phyloP scores from a whole-genome alignment of 2,888 invertebrate genomes.

The Cheilosia urbana region DNA sequence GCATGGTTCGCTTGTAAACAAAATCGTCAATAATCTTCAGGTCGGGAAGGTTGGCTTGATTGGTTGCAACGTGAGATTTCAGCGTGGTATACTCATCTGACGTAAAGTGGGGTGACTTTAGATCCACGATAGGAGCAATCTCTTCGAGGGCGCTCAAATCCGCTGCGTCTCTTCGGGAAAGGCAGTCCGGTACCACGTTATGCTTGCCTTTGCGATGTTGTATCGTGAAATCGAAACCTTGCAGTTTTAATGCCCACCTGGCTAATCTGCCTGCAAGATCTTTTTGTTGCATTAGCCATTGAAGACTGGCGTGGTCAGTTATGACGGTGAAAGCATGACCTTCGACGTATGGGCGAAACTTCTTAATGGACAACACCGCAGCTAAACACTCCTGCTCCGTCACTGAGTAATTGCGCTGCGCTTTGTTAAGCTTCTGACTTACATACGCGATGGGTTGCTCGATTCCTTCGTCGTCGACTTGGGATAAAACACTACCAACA shows the following conservation, averaged over 20 bases:
- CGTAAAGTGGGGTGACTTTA: conserved; percentile 45
- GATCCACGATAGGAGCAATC: conserved; percentile 33
- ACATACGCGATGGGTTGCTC: conserved; percentile 28
- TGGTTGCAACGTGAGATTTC: conserved; percentile 6
- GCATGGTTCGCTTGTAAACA: conserved; percentile 22
- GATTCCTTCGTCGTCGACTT: neutral
- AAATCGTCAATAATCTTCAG: conserved; percentile 54
- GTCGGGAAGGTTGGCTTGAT: conserved; percentile 48
- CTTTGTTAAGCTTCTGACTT: neutral
- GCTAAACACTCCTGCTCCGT: neutral
- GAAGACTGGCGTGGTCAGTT: conserved; percentile 77
- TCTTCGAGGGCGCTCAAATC: too few relatives aligned
- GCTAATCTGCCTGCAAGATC: conserved; percentile 77
- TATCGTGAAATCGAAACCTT: conserved; percentile 68
- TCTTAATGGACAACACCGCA: conserved; percentile 31
- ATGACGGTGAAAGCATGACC: conserved; percentile 48
- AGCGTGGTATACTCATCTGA: conserved; percentile 48
- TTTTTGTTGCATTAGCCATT: conserved; percentile 78
- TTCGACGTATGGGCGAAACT: conserved; percentile 61
- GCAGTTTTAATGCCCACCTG: conserved; percentile 76
- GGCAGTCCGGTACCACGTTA: too few relatives aligned
- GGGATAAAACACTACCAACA: neutral
- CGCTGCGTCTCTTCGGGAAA: too few relatives aligned
- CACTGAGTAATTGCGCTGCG: neutral
- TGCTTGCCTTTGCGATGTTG: conserved; percentile 71